phyloP scores from a whole-genome alignment of 2,797 vertebrate genomes.

The Peromyscus eremicus region DNA sequence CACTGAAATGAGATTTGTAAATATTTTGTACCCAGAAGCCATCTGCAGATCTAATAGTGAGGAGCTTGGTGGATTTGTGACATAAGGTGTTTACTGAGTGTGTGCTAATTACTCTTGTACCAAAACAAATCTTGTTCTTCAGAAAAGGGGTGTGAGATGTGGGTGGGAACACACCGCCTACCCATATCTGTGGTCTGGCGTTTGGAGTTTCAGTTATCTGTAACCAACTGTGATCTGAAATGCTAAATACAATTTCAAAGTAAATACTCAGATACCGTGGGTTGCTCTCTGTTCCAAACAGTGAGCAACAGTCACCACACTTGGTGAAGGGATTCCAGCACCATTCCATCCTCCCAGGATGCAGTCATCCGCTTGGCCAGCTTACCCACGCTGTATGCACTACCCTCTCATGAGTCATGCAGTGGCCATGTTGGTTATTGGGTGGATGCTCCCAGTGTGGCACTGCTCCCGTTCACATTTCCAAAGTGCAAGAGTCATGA shows the following conservation, averaged over 20 bases:
- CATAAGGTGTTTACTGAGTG: conserved; percentile 74
- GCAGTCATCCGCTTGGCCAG: too few relatives aligned
- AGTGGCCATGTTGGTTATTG: not conserved
- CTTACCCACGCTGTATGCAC: not conserved
- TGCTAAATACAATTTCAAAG: not conserved
- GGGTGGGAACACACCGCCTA: not conserved
- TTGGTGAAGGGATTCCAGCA: not conserved
- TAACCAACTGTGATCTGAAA: not conserved
- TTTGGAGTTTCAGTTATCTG: not conserved
- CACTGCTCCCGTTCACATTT: not conserved
- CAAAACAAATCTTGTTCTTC: conserved; percentile 73
- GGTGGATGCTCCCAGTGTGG: not conserved
- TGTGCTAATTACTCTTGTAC: conserved; percentile 66
- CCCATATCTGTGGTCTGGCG: not conserved
- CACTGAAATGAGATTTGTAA: conserved; percentile 44
- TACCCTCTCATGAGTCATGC: too few relatives aligned
- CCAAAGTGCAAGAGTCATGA: not conserved
- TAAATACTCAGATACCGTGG: not conserved
- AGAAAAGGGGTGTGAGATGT: not conserved
- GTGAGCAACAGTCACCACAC: too few relatives aligned
- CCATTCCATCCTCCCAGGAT: not conserved
- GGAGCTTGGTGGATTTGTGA: conserved; percentile 67
- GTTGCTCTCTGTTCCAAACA: not conserved
- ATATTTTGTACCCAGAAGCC: conserved; percentile 79
- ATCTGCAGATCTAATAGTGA: conserved; percentile 57